Base-by-base conservation (phyloP, 1,140 invertebrate genomes). In the Eriocheir sinensis region DNA sequence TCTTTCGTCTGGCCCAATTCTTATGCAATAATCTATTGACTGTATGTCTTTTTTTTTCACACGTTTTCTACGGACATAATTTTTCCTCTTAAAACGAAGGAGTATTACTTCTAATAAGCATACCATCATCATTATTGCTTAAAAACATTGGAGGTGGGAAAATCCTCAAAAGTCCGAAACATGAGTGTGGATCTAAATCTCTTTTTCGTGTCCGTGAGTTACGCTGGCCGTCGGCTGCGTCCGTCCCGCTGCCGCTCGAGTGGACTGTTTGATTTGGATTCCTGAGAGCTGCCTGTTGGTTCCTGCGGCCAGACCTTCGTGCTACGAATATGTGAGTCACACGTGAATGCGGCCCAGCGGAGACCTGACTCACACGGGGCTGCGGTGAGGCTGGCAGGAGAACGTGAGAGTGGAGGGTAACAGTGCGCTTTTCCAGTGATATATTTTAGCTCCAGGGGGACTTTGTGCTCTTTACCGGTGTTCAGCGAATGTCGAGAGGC, bases 251-350 rank as follows among this genome's bases (percentile, higher is more conserved):
- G 60, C 60, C 60, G 60, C 60, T 72, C 60, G 60, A 21, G n/a
- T n/a, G 60, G 21, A 72, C 60, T 72, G n/a, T 72, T 72, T 72
- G 60, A 72, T 72, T 72, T 72, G 60, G 60, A 72, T 72, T 72
- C 60, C 60, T 27, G n/a, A 72, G 60, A 72, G 60, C n/a, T 21
- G 60, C 60, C 60, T 72, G 60, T 72, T 72, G 60, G 60, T 72
- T 72, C 60, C 60, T 72, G 27, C 60, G 60, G 60, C 60, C 8
- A n/a, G 27, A 72, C 60, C 60, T 72, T 72, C 60, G 60, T 72
- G 60, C 60, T 8, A n/a, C 12, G 60, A 72, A 72, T 72, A n/a
- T 72, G 60, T n/a, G 60, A 72, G 1, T 72, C 60, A 72, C 60
- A 21, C 60, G 27, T 72, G 21, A 72, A 72, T 72, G 60, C 17